phyloP scores from a whole-genome alignment of 2,113 vertebrate genomes.

The Calyptommatus sinebrachiatus region DNA sequence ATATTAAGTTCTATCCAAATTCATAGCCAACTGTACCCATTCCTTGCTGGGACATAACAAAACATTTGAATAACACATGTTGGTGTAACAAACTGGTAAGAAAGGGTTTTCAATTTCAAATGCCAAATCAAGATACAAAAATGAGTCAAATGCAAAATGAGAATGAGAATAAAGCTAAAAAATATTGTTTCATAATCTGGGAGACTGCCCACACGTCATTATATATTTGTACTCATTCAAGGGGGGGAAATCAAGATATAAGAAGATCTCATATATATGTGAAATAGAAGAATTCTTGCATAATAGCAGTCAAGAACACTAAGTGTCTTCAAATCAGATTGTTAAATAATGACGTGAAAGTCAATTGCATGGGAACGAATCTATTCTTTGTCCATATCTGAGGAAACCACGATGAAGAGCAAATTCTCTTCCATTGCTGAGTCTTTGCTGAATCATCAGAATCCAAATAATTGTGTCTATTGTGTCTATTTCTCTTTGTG shows the following conservation, averaged over 20 bases:
- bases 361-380: background rate
- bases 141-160: conserved; percentile 1
- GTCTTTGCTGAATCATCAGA: background rate
- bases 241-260: background rate
- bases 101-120: conserved; percentile 25
- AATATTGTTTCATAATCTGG: conserved; percentile 4
- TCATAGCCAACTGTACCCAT: no score
- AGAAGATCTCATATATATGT: background rate
- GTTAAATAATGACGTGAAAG: background rate
- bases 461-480: no score
- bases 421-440: background rate
- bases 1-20: no score
- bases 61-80: background rate
- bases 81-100: conserved; percentile 4
- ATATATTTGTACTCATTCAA: background rate
- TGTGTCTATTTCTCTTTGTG: no score
- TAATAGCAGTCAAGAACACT: background rate
- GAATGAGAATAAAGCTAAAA: conserved; percentile 21
- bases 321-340: background rate
- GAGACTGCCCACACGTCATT: background rate
- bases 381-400: background rate
- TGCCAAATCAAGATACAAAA: conserved; percentile 28
- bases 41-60: no score
- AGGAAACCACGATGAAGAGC: background rate
- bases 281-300: background rate